Base-by-base conservation (phyloP, 2,888 invertebrate species). In the Acleris laterana region DNA sequence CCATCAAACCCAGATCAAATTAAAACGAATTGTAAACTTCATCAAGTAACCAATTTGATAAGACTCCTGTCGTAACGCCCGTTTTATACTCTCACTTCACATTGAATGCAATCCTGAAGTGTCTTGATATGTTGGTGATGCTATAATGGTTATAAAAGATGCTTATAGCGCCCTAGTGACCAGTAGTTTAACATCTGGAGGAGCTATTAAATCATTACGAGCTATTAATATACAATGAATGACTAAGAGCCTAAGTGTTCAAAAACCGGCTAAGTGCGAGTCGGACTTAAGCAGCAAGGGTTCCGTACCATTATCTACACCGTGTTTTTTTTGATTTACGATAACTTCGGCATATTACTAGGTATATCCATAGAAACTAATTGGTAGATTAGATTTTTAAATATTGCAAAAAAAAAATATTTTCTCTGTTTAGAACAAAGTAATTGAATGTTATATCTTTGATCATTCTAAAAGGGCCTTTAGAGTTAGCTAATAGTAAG, bases 161-260 rank as follows among this genome's bases (percentile, higher is more conserved):
- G 62, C 57, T 57, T 64, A 59, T 69, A 66, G 61, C 67, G 67
- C 61, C 67, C 69, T 67, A 67, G 62, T 62, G 49, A 69, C 46
- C 25, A 57, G 66, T 56, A 44, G 46, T 53, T 46, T 25, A 25
- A n/a, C 74, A 72, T 76, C 74, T 77, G 76, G 72, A 59, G 17
- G 55, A 52, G 71, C 70, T 58, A 69, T 77, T 72, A 77, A 74
- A 71, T 49, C 49, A 66, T 62, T 68, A 71, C 72, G 65, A 55
- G 55, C 65, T 61, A 51, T 59, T 20, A 56, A 25, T 55, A 65
- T 46, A 65, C 64, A 64, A 64, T 56, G 19, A 38, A 55, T 42
- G 55, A 22, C 20, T 63, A 22, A 60, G 52, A 17, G 3, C 1
- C 5, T 46, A 46, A 46, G 46, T 46, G 46, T 38, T 38, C 38